Conservation (phyloP, 2,797 vertebrate species). For the Brotogeris chrysoptera region DNA sequence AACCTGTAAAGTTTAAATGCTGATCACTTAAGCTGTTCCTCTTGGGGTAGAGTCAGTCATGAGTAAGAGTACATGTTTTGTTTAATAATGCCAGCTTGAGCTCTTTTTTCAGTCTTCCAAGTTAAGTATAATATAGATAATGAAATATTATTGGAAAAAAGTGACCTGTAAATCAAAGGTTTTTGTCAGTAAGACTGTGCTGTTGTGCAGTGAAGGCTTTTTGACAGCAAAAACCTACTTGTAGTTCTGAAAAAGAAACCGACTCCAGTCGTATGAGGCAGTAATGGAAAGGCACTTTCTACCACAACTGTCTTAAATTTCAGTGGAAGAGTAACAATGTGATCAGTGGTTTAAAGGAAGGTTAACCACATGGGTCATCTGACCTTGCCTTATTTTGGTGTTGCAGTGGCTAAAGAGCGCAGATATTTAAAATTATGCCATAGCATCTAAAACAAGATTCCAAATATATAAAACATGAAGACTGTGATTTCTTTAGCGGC, state of each 20-base stretch:
- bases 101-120: background rate
- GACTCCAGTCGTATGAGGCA: background rate
- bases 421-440: background rate
- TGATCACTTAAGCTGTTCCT: background rate
- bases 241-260: background rate
- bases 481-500: background rate
- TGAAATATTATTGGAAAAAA: background rate
- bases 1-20: background rate
- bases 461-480: background rate
- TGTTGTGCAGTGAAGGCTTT: background rate
- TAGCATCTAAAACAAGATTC: background rate
- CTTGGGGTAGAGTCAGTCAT: background rate
- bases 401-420: background rate
- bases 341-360: background rate
- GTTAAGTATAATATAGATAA: background rate
- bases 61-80: background rate
- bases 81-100: background rate
- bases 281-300: background rate
- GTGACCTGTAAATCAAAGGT: background rate
- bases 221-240: background rate
- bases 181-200: background rate
- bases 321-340: background rate
- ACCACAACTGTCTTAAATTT: background rate
- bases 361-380: background rate
- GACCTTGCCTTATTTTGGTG: background rate